These are phyloP conservation scores for Rhopalosiphum padi DNA, from an alignment of 1,140 invertebrate species.

Conservation along the genomic window DNA sequence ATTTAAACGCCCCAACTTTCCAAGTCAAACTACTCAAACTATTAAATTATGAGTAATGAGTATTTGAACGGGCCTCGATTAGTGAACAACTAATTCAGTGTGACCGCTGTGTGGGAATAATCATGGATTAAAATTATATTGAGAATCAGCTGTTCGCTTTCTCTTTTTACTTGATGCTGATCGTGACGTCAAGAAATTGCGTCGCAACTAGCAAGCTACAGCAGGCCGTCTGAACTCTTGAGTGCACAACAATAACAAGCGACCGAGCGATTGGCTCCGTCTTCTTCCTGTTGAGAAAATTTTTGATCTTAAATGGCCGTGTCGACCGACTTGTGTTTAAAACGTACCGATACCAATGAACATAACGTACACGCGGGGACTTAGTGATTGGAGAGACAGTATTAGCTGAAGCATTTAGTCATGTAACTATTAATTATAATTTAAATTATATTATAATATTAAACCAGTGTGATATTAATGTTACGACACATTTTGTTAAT, in stretches of 20 bases:
- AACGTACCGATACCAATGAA: conserved; percentile 22
- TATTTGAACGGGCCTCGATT: not conserved
- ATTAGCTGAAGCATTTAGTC: conserved; percentile 56
- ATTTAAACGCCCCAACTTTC: too few relatives aligned
- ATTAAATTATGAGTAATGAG: not conserved
- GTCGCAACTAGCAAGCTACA: conserved; percentile 13
- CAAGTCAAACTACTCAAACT: too few relatives aligned
- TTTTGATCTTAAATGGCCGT: conserved; percentile 54
- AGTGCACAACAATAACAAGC: conserved; percentile 28
- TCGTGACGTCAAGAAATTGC: conserved; percentile 43
- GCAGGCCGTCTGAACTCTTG: too few relatives aligned
- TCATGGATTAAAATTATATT: not conserved
- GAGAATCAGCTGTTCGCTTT: conserved; percentile 30
- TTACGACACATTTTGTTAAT: conserved; percentile 55
- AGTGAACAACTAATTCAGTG: not conserved
- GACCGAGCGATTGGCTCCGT: not conserved
- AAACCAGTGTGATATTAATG: conserved; percentile 56
- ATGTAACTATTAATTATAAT: conserved; percentile 55
- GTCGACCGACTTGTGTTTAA: not conserved
- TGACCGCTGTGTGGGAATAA: not conserved
- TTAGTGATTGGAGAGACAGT: conserved; percentile 48
- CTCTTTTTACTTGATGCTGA: conserved; percentile 8
- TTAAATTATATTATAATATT: conserved; percentile 24
- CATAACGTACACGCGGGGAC: conserved; percentile 36
- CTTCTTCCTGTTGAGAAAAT: not conserved